phyloP scores from a whole-genome alignment of 2,113 vertebrate species.

The Vanacampus margaritifer region DNA sequence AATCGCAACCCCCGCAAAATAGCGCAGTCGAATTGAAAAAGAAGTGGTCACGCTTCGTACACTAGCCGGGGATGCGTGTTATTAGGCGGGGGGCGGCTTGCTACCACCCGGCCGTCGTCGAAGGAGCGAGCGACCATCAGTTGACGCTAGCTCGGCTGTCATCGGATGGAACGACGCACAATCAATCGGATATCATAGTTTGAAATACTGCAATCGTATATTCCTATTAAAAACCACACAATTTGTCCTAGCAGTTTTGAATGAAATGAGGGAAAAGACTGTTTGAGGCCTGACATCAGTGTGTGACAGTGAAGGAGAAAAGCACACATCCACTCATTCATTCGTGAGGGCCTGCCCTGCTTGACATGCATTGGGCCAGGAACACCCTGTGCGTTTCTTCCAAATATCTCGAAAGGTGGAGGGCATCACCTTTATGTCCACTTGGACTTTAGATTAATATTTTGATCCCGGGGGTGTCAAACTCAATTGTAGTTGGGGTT shows the following conservation, averaged over 20 bases:
- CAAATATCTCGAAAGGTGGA: not conserved
- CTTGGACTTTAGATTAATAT: not conserved
- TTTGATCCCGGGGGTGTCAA: not conserved
- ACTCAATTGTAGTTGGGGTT: not conserved
- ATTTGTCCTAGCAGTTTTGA: not conserved
- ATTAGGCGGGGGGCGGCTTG: slow-evolving; percentile 17
- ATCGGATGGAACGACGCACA: not conserved
- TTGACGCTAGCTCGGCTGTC: not conserved
- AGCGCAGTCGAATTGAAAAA: not conserved
- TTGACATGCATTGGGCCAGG: not conserved
- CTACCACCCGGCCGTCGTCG: slow-evolving; percentile 6
- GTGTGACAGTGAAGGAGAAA: slow-evolving; percentile 14
- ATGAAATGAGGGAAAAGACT: not conserved
- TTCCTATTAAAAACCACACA: not conserved
- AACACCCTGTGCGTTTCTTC: not conserved
- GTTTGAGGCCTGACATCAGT: not conserved
- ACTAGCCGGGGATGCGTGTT: slow-evolving; percentile 40
- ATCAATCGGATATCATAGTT: not conserved
- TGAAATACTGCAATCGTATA: not conserved
- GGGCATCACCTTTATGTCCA: not conserved
- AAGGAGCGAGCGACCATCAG: slow-evolving; percentile 3
- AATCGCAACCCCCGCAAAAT: not conserved
- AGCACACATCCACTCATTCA: slow-evolving; percentile 5
- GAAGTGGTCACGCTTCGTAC: slow-evolving; percentile 24
- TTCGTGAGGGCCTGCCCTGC: not conserved